phyloP scores from a whole-genome alignment of 2,888 invertebrate species.

The Punctoribates punctum region DNA sequence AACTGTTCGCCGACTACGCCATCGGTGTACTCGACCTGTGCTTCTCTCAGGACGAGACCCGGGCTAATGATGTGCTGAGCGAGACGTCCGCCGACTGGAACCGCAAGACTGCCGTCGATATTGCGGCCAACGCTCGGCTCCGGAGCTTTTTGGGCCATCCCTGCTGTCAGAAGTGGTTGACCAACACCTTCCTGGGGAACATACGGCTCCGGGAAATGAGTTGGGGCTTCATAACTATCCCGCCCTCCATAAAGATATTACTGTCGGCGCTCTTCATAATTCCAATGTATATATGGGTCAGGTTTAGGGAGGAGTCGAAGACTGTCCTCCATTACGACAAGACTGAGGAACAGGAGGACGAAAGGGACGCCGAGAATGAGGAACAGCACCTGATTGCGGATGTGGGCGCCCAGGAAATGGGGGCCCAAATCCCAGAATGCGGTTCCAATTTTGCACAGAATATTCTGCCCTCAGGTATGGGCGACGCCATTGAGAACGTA shows the following conservation, averaged over 20 bases:
- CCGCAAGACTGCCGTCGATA: slow-evolving; percentile 53
- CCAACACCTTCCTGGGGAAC: slow-evolving; percentile 54
- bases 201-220: slow-evolving; percentile 53
- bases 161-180: slow-evolving; percentile 58
- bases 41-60: slow-evolving; percentile 50
- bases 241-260: slow-evolving; percentile 53
- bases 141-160: slow-evolving; percentile 56
- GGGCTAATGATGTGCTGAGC: slow-evolving; percentile 53
- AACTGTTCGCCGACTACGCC: slow-evolving; percentile 50
- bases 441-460: background rate
- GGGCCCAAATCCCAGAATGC: background rate
- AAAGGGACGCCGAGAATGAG: slow-evolving; percentile 42
- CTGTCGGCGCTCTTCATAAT: slow-evolving; percentile 53
- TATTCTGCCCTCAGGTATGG: background rate
- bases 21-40: slow-evolving; percentile 53
- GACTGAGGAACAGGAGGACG: slow-evolving; percentile 44
- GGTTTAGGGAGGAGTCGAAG: slow-evolving; percentile 48
- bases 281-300: slow-evolving; percentile 53
- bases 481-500: background rate
- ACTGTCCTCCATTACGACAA: slow-evolving; percentile 33
- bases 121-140: slow-evolving; percentile 54
- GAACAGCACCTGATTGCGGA: slow-evolving; percentile 12
- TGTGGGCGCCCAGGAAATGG: background rate
- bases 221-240: slow-evolving; percentile 52
- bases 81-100: slow-evolving; percentile 53